Evolutionary conservation across 2,113 vertebrate species (phyloP).

Genomic region (Pomatostomus ruficeps): DNA sequence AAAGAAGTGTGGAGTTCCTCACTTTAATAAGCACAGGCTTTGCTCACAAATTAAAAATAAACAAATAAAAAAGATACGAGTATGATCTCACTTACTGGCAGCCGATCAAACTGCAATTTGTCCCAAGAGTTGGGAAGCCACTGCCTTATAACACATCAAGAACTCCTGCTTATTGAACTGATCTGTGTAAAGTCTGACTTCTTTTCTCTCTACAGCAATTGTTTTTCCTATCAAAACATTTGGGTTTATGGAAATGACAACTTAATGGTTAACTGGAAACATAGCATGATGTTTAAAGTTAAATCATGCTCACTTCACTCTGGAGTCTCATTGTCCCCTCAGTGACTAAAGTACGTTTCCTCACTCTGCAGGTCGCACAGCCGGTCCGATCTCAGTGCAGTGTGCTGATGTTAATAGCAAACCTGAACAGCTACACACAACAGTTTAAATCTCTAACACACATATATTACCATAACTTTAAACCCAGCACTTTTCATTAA

Average conservation of each 20-base stretch:
- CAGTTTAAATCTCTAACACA: neutral
- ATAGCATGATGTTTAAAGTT: neutral
- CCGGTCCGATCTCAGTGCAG: neutral
- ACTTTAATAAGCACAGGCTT: slow-evolving; percentile 53
- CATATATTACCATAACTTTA: neutral
- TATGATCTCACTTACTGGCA: slow-evolving; percentile 28
- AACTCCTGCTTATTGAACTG: neutral
- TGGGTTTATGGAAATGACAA: neutral
- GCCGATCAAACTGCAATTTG: slow-evolving; percentile 38
- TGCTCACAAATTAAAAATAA: slow-evolving; percentile 61
- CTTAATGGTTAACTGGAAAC: neutral
- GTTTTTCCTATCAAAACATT: slow-evolving; percentile 13
- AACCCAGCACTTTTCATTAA: neutral
- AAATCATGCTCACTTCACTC: neutral
- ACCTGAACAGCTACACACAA: neutral
- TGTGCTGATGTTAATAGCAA: neutral
- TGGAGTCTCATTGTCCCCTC: neutral
- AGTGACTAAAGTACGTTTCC: neutral
- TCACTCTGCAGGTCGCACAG: neutral
- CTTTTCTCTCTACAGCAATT: neutral
- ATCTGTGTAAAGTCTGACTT: neutral
- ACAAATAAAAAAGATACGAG: slow-evolving; percentile 58
- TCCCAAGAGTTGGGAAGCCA: slow-evolving; percentile 34
- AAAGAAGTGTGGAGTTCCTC: slow-evolving; percentile 3
- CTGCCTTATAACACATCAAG: neutral